Conservation (phyloP, 2,888 invertebrate genomes). For the Amphimallon solstitiale region DNA sequence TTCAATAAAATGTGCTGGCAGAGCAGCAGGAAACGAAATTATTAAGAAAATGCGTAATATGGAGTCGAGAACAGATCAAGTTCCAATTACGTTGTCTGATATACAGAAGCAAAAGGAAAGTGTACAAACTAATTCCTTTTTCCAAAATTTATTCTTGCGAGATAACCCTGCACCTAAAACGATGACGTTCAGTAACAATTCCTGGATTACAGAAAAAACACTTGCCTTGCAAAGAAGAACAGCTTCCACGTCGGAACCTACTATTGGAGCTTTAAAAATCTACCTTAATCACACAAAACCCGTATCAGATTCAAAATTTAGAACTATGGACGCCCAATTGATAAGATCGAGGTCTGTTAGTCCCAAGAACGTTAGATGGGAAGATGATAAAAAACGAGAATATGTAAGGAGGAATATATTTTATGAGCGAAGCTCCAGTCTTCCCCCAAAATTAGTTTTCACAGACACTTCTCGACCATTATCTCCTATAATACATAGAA, state of each 20-base stretch:
- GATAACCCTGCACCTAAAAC: constrained; percentile 58
- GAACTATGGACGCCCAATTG: constrained; percentile 69
- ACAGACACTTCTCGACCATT: constrained; percentile 48
- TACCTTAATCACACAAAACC: constrained; percentile 77
- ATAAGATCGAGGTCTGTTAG: constrained; percentile 67
- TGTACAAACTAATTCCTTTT: constrained; percentile 73
- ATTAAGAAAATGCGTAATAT: constrained; percentile 49
- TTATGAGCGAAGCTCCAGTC: constrained; percentile 64
- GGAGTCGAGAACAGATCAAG: constrained; percentile 36
- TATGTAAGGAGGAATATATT: constrained; percentile 25
- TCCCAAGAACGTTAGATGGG: constrained; percentile 71
- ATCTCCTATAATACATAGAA: constrained; percentile 51
- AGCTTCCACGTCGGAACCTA: constrained; percentile 59
- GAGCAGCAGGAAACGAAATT: constrained; percentile 52
- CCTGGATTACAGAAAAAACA: constrained; percentile 75
- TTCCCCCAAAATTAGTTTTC: constrained; percentile 62
- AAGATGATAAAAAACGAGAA: constrained; percentile 53
- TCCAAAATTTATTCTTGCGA: constrained; percentile 76
- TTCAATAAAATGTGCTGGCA: constrained; percentile 50
- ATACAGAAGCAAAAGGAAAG: constrained; percentile 69
- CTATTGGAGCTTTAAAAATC: constrained; percentile 68
- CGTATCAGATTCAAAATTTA: constrained; percentile 78
- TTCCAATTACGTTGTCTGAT: constrained; percentile 60
- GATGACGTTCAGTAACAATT: constrained; percentile 58
- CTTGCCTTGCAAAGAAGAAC: constrained; percentile 69